phyloP scores from a whole-genome alignment of 2,797 vertebrate genomes.

The Tinamus major region DNA sequence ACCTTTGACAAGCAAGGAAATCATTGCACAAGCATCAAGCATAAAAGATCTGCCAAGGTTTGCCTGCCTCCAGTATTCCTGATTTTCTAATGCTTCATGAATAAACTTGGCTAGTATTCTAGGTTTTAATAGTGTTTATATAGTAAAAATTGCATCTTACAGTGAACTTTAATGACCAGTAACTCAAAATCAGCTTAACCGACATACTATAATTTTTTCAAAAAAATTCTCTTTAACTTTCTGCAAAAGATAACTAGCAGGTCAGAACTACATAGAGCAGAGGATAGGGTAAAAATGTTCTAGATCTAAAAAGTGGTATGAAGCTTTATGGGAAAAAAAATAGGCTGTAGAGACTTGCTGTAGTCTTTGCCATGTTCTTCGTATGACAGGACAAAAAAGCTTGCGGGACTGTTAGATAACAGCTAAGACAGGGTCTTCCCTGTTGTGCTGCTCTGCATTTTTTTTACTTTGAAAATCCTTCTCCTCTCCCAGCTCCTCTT shows the following conservation, averaged over 20 bases:
- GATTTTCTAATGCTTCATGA: conserved; percentile 9
- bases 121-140: conserved; percentile 46
- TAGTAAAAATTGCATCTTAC: conserved; percentile 46
- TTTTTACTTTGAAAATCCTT: conserved; percentile 11
- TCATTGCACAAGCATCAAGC: background rate
- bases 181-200: conserved; percentile 46
- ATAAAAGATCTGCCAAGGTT: background rate
- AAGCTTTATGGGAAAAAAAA: background rate
- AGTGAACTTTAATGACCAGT: conserved; percentile 55
- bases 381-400: background rate
- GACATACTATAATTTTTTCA: conserved; percentile 26
- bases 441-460: background rate
- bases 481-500: background rate
- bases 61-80: conserved; percentile 16
- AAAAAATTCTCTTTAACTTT: conserved; percentile 23
- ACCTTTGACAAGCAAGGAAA: conserved; percentile 13
- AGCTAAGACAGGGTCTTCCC: background rate
- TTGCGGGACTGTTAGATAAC: background rate
- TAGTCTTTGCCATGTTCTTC: background rate
- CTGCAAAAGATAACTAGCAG: conserved; percentile 32
- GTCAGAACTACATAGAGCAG: background rate
- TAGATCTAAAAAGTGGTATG: background rate
- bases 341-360: background rate
- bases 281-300: background rate
- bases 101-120: conserved; percentile 33